Percentiles rank a stretch among this genome's conserved stretches.
Evolutionary conservation across 2,888 invertebrate genomes (phyloP).

Genomic region (Doris montereyensis): DNA sequence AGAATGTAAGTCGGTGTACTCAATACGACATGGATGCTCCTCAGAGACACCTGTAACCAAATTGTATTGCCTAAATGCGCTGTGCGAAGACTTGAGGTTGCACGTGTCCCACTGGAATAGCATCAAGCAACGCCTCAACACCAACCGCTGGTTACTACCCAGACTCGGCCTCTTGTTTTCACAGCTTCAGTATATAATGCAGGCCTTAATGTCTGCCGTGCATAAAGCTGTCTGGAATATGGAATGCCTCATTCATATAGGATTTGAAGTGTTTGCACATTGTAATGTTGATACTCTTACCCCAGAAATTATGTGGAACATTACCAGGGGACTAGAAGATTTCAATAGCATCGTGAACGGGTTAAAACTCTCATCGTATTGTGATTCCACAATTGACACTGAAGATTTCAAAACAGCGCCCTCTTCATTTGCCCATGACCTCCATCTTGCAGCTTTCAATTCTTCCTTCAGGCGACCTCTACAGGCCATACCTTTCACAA

Average conservation of each 20-base stretch:
- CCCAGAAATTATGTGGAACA: conserved; percentile 69
- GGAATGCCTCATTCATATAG: conserved; percentile 66
- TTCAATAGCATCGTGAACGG: conserved; percentile 65
- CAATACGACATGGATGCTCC: conserved; percentile 61
- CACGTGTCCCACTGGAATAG: conserved; percentile 71
- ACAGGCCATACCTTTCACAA: conserved; percentile 63
- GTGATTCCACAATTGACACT: conserved; percentile 25
- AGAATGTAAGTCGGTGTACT: conserved; percentile 65
- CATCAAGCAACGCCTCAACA: conserved; percentile 67
- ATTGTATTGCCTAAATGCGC: conserved; percentile 65
- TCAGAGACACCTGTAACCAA: conserved; percentile 61
- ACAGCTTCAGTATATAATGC: conserved; percentile 60
- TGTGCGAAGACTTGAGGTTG: conserved; percentile 70
- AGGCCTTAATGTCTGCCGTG: conserved; percentile 55
- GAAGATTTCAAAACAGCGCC: conserved; percentile 17
- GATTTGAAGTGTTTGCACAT: conserved; percentile 71
- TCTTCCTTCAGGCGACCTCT: conserved; percentile 24
- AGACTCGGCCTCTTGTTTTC: conserved; percentile 60
- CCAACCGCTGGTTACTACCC: conserved; percentile 64
- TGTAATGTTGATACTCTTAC: conserved; percentile 64
- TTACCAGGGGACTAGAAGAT: conserved; percentile 71
- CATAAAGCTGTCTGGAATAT: conserved; percentile 67
- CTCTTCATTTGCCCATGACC: conserved; percentile 22
- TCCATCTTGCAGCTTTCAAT: conserved; percentile 29
- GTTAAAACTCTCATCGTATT: conserved; percentile 26